Conservation (phyloP, 2,797 vertebrate genomes). For the Leuciscus waleckii region DNA sequence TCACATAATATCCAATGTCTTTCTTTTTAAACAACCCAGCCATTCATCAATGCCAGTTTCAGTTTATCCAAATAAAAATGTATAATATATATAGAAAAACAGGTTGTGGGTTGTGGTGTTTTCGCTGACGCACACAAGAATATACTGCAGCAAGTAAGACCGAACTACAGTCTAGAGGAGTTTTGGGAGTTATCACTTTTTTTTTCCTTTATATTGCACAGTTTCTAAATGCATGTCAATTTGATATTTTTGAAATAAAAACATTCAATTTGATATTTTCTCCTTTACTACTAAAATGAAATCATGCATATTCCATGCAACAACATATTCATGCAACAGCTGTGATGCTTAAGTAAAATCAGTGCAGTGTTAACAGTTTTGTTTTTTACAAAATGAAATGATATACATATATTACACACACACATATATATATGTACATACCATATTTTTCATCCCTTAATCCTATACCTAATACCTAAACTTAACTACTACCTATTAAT, state of each 20-base stretch:
- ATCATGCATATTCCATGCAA: neutral
- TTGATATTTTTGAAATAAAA: slow-evolving; percentile 7
- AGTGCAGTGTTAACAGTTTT: neutral
- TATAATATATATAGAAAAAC: slow-evolving; percentile 40
- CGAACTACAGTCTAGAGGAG: neutral
- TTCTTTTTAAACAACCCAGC: slow-evolving; percentile 34
- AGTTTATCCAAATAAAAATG: slow-evolving; percentile 43
- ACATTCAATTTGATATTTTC: neutral
- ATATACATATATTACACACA: too few species aligned
- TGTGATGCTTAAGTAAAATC: neutral
- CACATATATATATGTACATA: too few species aligned
- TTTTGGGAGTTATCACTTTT: neutral
- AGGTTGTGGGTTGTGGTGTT: slow-evolving; percentile 11
- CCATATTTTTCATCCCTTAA: too few species aligned
- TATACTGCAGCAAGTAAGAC: neutral
- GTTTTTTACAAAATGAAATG: neutral
- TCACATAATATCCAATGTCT: slow-evolving; percentile 32
- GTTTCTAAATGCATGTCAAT: neutral
- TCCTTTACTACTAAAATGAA: neutral
- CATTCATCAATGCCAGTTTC: slow-evolving; percentile 45
- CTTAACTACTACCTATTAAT: neutral
- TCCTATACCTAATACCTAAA: neutral
- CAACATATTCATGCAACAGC: neutral
- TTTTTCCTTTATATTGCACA: neutral
- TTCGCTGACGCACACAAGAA: slow-evolving; percentile 17